Conservation (phyloP, 2,888 invertebrate species). For the Cordylochernes scorpioides region DNA sequence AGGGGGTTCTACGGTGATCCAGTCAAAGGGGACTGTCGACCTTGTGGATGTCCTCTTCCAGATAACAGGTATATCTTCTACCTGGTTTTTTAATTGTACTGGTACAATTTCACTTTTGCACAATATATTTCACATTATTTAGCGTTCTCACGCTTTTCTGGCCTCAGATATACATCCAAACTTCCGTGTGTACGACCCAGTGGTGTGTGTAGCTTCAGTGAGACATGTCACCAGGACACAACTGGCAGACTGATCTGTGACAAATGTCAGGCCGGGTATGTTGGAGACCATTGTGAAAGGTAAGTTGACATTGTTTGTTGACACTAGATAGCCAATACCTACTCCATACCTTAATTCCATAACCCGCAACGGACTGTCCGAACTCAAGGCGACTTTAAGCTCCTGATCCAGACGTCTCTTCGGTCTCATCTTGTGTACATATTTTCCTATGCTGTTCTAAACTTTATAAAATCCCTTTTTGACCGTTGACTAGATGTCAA, state of each 20-base stretch:
- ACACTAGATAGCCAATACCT: too few relatives aligned
- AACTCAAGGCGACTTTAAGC: too few relatives aligned
- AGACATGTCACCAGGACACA: slow-evolving; percentile 31
- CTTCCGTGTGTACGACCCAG: background rate
- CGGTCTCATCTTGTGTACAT: too few relatives aligned
- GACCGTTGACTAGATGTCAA: too few relatives aligned
- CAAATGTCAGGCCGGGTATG: slow-evolving; percentile 45
- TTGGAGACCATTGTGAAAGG: slow-evolving; percentile 30
- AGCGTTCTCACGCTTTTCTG: background rate
- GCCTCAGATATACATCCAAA: background rate
- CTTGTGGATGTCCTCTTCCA: slow-evolving; percentile 65
- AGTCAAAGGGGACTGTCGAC: slow-evolving; percentile 35
- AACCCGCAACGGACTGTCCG: too few relatives aligned
- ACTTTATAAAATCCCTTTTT: too few relatives aligned
- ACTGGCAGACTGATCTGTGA: slow-evolving; percentile 30
- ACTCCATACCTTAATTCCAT: too few relatives aligned
- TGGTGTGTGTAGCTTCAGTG: slow-evolving; percentile 37
- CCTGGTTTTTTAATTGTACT: background rate
- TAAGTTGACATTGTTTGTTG: too few relatives aligned
- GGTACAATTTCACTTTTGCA: background rate
- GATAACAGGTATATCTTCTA: slow-evolving; percentile 27
- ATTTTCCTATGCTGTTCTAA: too few relatives aligned
- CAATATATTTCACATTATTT: too few relatives aligned
- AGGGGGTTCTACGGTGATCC: slow-evolving; percentile 64
- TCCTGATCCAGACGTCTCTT: too few relatives aligned